Percentiles rank a stretch among this genome's conserved stretches.
These are phyloP conservation scores for Orussus abietinus DNA, from an alignment of 1,140 invertebrate species.

Conservation along the genomic window DNA sequence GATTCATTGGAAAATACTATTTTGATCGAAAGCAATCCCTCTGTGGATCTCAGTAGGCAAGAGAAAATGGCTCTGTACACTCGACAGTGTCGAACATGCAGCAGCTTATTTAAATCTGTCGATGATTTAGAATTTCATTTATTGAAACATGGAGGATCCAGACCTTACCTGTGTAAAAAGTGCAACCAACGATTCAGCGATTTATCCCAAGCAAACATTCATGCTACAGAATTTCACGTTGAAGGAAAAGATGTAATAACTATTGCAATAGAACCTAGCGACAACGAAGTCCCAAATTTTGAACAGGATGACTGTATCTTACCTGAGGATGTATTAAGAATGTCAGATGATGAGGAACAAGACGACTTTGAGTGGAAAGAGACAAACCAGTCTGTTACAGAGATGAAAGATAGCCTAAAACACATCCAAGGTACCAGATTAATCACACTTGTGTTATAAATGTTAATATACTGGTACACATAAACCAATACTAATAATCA, in stretches of 20 bases:
- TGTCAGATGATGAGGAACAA: slow-evolving; percentile 4
- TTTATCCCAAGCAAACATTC: slow-evolving; percentile 1
- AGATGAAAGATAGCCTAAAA: slow-evolving; percentile 11
- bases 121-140: slow-evolving; percentile 20
- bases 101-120: slow-evolving; percentile 15
- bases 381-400: slow-evolving; percentile 3
- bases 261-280: slow-evolving; percentile 2
- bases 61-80: slow-evolving; percentile 12
- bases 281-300: slow-evolving; percentile 7
- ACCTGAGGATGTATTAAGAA: slow-evolving; percentile 9
- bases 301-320: slow-evolving; percentile 8
- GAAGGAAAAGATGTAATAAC: slow-evolving; percentile 8
- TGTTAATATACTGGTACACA: slow-evolving; percentile 5
- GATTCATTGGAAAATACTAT: too few relatives aligned
- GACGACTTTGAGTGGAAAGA: slow-evolving; percentile 14
- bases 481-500: neutral
- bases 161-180: slow-evolving; percentile 17
- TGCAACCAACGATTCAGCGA: slow-evolving; percentile 14
- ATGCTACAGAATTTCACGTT: slow-evolving; percentile 7
- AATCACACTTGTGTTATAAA: too few relatives aligned
- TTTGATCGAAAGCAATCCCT: too few relatives aligned
- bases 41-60: slow-evolving; percentile 1
- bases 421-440: slow-evolving; percentile 11
- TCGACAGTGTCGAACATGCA: slow-evolving; percentile 13
- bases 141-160: slow-evolving; percentile 15